Conservation (phyloP, 2,888 invertebrate genomes). For the Carterocephalus palaemon region DNA sequence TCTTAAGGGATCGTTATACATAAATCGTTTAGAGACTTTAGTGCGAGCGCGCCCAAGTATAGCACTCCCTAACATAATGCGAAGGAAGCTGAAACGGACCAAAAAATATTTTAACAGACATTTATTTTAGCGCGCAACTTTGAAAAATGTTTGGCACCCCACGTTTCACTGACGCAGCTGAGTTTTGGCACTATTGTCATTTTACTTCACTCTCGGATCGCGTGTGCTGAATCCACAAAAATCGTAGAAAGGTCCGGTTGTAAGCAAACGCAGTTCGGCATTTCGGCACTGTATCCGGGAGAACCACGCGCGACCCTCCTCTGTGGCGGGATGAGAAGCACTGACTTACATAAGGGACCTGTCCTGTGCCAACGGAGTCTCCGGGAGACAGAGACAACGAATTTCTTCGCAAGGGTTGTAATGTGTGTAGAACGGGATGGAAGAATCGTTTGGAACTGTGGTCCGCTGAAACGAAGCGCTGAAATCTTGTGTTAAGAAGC, state of each 20-base stretch:
- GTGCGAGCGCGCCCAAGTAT: constrained; percentile 47
- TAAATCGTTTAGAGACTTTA: constrained; percentile 51
- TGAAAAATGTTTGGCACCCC: constrained; percentile 49
- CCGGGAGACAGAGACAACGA: constrained; percentile 58
- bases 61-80: constrained; percentile 53
- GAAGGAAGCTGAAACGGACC: constrained; percentile 50
- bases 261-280: constrained; percentile 43
- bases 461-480: constrained; percentile 51
- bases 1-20: constrained; percentile 44
- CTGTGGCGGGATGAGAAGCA: constrained; percentile 47
- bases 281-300: constrained; percentile 40
- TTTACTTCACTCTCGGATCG: constrained; percentile 43
- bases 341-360: constrained; percentile 77
- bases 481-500: constrained; percentile 71
- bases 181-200: constrained; percentile 34
- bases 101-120: constrained; percentile 45
- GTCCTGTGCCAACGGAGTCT: constrained; percentile 60
- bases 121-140: constrained; percentile 56
- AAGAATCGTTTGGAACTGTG: constrained; percentile 56
- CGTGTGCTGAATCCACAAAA: constrained; percentile 35
- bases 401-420: constrained; percentile 60
- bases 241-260: constrained; percentile 23
- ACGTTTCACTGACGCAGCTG: constrained; percentile 45
- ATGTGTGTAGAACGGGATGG: constrained; percentile 57
- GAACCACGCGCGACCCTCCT: constrained; percentile 47